These are phyloP conservation scores for Dicyrtomina minuta DNA, from an alignment of 2,888 invertebrate species.

Conservation along the genomic window DNA sequence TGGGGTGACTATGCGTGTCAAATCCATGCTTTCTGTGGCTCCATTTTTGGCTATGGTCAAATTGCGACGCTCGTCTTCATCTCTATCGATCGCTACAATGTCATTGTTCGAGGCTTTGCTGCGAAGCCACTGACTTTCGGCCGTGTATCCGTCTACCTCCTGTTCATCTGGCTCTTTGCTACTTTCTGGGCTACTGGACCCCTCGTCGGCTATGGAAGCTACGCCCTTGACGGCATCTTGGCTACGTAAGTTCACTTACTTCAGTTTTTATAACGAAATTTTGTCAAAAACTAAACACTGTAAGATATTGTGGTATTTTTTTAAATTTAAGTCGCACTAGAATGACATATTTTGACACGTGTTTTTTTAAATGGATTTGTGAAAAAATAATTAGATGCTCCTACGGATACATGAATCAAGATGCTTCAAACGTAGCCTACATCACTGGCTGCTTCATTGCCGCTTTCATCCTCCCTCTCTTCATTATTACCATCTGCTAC, in stretches of 20 bases:
- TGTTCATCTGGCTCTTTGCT: slow-evolving; percentile 58
- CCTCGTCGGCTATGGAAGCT: slow-evolving; percentile 57
- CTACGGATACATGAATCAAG: slow-evolving; percentile 78
- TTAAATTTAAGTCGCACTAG: too few species aligned
- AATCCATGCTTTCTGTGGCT: slow-evolving; percentile 53
- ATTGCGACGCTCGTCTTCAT: slow-evolving; percentile 58
- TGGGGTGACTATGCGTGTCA: slow-evolving; percentile 41
- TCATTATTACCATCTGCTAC: slow-evolving; percentile 82
- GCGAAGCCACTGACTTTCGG: slow-evolving; percentile 40
- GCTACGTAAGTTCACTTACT: slow-evolving; percentile 41
- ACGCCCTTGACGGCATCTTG: slow-evolving; percentile 45
- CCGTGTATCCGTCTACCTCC: slow-evolving; percentile 55
- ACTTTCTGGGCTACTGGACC: slow-evolving; percentile 56
- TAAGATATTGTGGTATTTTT: too few species aligned
- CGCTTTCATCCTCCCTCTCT: slow-evolving; percentile 74
- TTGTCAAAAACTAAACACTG: too few species aligned
- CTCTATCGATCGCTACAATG: slow-evolving; percentile 58
- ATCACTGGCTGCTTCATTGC: slow-evolving; percentile 76
- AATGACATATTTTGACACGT: too few species aligned
- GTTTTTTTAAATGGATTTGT: too few species aligned
- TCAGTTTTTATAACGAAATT: too few species aligned
- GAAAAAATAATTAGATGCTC: too few species aligned
- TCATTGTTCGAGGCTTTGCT: slow-evolving; percentile 55
- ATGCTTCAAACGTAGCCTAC: slow-evolving; percentile 75
- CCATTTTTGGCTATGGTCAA: slow-evolving; percentile 58